A percentile compares a stretch with the other conserved stretches of the same genome.
These are phyloP conservation scores for Amblyjoppa fuscipennis DNA, from an alignment of 2,888 invertebrate genomes.

Conservation along the genomic window DNA sequence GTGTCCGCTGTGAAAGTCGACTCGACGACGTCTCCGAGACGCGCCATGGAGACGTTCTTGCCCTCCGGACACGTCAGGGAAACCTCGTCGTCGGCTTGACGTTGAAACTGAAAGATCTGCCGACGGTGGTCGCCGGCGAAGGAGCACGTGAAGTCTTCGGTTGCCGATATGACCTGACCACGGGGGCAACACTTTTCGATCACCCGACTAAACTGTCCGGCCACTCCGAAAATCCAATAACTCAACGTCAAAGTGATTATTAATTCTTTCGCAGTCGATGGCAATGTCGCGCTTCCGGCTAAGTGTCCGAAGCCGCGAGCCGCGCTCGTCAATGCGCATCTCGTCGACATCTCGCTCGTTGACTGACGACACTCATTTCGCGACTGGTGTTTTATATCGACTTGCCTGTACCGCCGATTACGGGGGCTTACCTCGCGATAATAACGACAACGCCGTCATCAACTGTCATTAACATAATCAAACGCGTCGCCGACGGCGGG, in stretches of 20 bases:
- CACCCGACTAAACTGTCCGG: neutral
- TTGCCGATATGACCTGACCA: constrained; percentile 69
- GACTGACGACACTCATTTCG: neutral
- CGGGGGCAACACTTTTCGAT: constrained; percentile 70
- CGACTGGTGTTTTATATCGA: no score
- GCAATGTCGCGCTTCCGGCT: no score
- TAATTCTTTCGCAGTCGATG: neutral
- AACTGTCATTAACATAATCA: no score
- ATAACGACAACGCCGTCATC: no score
- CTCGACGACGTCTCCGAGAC: constrained; percentile 44
- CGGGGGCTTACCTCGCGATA: no score
- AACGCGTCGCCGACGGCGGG: no score
- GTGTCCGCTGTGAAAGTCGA: constrained; percentile 51
- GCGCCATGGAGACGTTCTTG: constrained; percentile 24
- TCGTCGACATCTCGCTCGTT: neutral
- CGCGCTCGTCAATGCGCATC: neutral
- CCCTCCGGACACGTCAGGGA: constrained; percentile 36
- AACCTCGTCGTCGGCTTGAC: neutral
- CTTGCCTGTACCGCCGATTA: no score
- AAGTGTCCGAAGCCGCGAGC: no score
- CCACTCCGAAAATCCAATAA: neutral
- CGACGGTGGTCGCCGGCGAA: constrained; percentile 16
- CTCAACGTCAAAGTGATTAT: neutral
- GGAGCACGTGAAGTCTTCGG: constrained; percentile 57
- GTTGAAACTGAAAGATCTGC: constrained; percentile 18